These are phyloP conservation scores for Nerophis ophidion DNA, from an alignment of 2,113 vertebrate species.

Conservation along the genomic window DNA sequence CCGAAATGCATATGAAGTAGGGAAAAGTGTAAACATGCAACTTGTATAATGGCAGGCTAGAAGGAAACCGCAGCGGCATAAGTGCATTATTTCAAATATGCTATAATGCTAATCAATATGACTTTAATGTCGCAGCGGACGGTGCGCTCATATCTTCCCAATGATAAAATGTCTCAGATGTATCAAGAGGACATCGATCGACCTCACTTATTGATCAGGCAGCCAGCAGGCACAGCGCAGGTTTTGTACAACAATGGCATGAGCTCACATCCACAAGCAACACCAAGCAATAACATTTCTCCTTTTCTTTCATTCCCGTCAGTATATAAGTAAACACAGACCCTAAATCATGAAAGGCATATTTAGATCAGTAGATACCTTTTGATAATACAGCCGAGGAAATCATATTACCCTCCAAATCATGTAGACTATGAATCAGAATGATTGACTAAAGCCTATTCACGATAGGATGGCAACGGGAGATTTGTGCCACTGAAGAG, in stretches of 20 bases:
- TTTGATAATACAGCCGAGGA: background rate
- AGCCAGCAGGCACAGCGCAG: background rate
- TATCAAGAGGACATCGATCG: conserved; percentile 23
- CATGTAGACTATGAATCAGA: background rate
- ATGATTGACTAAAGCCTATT: background rate
- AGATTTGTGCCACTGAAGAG: conserved; percentile 14
- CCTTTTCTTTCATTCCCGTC: conserved; percentile 5
- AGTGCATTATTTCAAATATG: conserved; percentile 9
- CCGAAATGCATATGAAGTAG: background rate
- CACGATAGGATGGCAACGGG: background rate
- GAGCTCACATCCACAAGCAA: conserved; percentile 17
- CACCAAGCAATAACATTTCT: background rate
- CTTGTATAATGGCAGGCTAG: too few species aligned
- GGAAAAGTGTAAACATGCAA: background rate
- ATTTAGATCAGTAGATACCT: too few species aligned
- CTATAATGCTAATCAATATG: conserved; percentile 23
- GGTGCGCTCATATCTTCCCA: conserved; percentile 10
- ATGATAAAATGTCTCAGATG: conserved; percentile 14
- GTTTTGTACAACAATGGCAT: conserved; percentile 12
- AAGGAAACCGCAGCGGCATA: background rate
- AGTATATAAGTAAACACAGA: background rate
- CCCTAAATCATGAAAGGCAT: too few species aligned
- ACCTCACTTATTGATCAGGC: conserved; percentile 14
- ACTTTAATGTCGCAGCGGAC: conserved; percentile 26
- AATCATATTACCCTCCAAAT: background rate